Base-by-base conservation (phyloP, 2,797 vertebrate species). In the Heterohyrax brucei region DNA sequence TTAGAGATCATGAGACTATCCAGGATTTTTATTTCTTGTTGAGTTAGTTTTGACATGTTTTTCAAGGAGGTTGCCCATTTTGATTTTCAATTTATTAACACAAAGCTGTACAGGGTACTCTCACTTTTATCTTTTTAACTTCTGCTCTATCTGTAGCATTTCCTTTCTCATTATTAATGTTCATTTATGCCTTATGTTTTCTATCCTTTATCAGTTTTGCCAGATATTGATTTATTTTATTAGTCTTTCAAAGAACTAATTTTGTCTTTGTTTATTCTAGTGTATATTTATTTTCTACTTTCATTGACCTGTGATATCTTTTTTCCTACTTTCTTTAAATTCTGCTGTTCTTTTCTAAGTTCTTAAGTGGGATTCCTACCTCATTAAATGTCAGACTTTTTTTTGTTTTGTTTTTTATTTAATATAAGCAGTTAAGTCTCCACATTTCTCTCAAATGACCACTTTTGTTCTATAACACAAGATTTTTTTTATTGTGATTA, bases 1-100 rank as follows among this genome's bases (percentile, higher is more conserved):
- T 88, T 77, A 64, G 22, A 56, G 26, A 8, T 87, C 76, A 28
- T 24, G 39, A 28, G n/a, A 72, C 26, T 14, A n/a, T 28, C 72
- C 7, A 44, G 53, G 61, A 77, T 44, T 92, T 95, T 87, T 79
- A 81, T 59, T 84, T 97, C 62, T 87, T 91, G 62, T 88, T 93
- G 30, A 80, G 46, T 73, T 76, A 64, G 2, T 56, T 89, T 89
- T 89, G 59, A 14, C 56, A 94, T 21, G 16, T 68, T 8, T 86
- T 78, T 93, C 26, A 83, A 91, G n/a, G 8, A 83, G 68, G 83
- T 59, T 86, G 7, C 85, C n/a, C 4, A 39, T 53, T 86, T 89
- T 72, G 10, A 10, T 91, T 90, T 88, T 50, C 66, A 81, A 59
- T 50, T 24, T 85, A 85, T 89, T 82, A 56, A 53, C 82, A 53